Base-by-base conservation (phyloP, 2,888 invertebrate genomes). In the Callyntrura guangdongensis region DNA sequence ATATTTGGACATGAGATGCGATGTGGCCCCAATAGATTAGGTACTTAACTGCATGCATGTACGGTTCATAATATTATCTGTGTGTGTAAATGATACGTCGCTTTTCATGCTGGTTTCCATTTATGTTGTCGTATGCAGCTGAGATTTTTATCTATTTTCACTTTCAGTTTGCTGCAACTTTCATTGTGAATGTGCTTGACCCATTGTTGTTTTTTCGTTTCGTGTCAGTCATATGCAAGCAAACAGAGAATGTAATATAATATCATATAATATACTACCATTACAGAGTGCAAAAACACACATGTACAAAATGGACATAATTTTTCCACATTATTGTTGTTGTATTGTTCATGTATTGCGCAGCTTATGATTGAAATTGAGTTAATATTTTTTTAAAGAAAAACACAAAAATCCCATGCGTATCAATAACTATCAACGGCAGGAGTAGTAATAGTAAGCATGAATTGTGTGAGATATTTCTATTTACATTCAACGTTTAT, bases 121-220 rank as follows among this genome's bases (percentile, higher is more conserved):
- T 69, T 69, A 9, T 27, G 67, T 36, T 27, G 67, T 36, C 67
- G 83, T 17, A 17, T 69, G n/a, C 56, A 53, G 45, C 72, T 72
- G 85, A 72, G 72, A 72, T 85, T 64, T 85, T 72, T 85, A 85
- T 85, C 85, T 56, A 72, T 72, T 72, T 85, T 85, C 85, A 72
- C 85, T 85, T 85, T 85, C 72, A 25, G 36, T 72, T 59, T 14
- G 17, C n/a, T 17, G 17, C 59, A 12, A 59, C 59, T 59, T 59
- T 59, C 59, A 17, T 59, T 59, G 20, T 47, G 45, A 47, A 47
- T 61, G 22, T 82, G 64, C 45, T 64, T 82, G 61, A 64, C 69
- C 83, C 67, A 64, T 25, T 67, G 69, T 69, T 83, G 64, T 25
- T 12, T n/a, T 69, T 69, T 69, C 27, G 67, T 69, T 69, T 69